Percentiles rank a stretch among this genome's conserved stretches.
phyloP scores from a whole-genome alignment of 2,113 vertebrate genomes.

The Herpetotheres cachinnans region DNA sequence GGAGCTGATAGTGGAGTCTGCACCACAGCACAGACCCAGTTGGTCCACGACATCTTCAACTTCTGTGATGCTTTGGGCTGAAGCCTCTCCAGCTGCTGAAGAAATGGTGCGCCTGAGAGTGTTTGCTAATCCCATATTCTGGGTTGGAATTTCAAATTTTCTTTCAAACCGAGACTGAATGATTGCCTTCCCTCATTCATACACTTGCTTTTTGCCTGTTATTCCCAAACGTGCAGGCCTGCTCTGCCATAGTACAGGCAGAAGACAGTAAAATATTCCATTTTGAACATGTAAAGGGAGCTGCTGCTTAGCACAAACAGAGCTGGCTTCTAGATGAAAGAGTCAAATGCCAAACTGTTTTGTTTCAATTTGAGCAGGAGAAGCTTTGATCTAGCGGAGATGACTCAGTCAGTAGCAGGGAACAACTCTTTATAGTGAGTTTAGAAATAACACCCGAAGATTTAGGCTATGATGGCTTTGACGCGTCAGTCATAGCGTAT shows the following conservation, averaged over 20 bases:
- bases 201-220: background rate
- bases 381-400: slow-evolving; percentile 51
- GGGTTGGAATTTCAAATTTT: background rate
- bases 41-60: accelerated
- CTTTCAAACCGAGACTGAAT: background rate
- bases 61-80: background rate
- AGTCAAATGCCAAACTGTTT: slow-evolving; percentile 41
- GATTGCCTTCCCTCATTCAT: background rate
- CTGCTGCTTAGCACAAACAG: slow-evolving; percentile 1
- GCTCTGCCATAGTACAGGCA: background rate
- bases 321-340: slow-evolving; percentile 51
- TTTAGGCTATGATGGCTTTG: slow-evolving; percentile 18
- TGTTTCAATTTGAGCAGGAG: slow-evolving; percentile 41
- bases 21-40: accelerated
- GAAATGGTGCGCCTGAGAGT: background rate
- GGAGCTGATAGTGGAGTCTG: background rate
- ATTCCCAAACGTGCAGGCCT: background rate
- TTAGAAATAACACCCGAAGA: slow-evolving; percentile 1
- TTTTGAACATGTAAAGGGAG: slow-evolving; percentile 25
- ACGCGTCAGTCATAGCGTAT: background rate
- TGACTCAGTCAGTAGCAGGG: slow-evolving; percentile 37
- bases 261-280: background rate
- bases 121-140: background rate
- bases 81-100: background rate
- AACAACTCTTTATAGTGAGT: slow-evolving; percentile 32